phyloP scores from a whole-genome alignment of 2,797 vertebrate genomes.

The Cetoscarus ocellatus region DNA sequence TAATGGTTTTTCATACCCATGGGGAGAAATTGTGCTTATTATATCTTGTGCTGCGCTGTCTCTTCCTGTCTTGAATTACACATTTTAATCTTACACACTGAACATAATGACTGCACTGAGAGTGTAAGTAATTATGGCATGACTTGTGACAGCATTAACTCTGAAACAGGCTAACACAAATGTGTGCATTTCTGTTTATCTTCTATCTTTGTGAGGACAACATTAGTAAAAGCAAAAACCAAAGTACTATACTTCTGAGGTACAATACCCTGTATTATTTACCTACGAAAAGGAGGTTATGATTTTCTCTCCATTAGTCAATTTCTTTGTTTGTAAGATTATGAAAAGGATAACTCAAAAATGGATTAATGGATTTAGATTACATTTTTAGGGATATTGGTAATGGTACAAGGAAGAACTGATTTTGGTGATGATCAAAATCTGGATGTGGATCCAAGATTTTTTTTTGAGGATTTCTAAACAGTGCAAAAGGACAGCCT shows the following conservation, averaged over 20 bases:
- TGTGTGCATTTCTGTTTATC: neutral
- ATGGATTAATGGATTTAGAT: too few relatives aligned
- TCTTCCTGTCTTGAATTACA: neutral
- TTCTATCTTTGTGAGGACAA: neutral
- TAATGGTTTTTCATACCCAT: neutral
- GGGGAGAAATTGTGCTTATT: neutral
- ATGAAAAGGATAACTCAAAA: too few relatives aligned
- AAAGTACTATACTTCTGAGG: neutral
- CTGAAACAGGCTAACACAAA: neutral
- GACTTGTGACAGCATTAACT: neutral
- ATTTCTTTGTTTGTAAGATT: too few relatives aligned
- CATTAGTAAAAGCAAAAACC: neutral
- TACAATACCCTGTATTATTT: too few relatives aligned
- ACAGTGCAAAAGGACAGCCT: too few relatives aligned
- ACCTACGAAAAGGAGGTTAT: too few relatives aligned
- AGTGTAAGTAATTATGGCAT: neutral
- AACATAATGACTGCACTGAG: neutral
- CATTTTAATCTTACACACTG: constrained; percentile 1
- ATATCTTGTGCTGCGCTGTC: neutral
- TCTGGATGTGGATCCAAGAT: too few relatives aligned
- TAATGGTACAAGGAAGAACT: too few relatives aligned
- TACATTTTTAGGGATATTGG: too few relatives aligned
- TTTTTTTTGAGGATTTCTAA: too few relatives aligned
- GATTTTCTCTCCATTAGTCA: too few relatives aligned
- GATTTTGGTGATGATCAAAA: too few relatives aligned